Evolutionary conservation across 2,797 vertebrate species (phyloP).

Genomic region (Pagetopsis macropterus): DNA sequence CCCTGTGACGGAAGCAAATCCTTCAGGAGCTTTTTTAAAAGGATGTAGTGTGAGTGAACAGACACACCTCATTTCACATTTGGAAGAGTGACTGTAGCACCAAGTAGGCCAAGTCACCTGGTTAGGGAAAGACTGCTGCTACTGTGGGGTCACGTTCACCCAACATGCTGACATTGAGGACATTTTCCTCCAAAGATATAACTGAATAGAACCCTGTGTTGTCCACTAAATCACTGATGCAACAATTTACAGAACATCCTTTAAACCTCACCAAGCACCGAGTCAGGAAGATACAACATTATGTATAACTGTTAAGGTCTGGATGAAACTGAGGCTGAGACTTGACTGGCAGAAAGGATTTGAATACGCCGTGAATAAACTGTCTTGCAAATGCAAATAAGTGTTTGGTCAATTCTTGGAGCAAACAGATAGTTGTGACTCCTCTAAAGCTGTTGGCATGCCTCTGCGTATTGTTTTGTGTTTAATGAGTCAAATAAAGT

Average conservation of each 20-base stretch:
- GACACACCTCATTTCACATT: conserved; percentile 54
- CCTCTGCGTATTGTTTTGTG: neutral
- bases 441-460: neutral
- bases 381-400: neutral
- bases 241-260: neutral
- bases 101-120: conserved; percentile 31
- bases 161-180: neutral
- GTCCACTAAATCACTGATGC: neutral
- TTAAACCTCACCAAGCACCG: neutral
- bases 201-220: neutral
- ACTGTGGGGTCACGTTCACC: conserved; percentile 7
- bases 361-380: neutral
- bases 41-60: conserved; percentile 39
- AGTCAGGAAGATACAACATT: too few species aligned
- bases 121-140: conserved; percentile 11
- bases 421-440: neutral
- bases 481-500: neutral
- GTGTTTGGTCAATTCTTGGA: neutral
- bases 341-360: neutral
- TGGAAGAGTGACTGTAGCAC: conserved; percentile 21
- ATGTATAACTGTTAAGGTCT: neutral
- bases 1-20: conserved; percentile 48
- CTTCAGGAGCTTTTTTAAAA: conserved; percentile 44
- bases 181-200: neutral
- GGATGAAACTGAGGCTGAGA: neutral